Percentiles rank a stretch among this genome's conserved stretches.
Evolutionary conservation across 2,113 vertebrate species (phyloP).

Genomic region (Crotalus viridis): DNA sequence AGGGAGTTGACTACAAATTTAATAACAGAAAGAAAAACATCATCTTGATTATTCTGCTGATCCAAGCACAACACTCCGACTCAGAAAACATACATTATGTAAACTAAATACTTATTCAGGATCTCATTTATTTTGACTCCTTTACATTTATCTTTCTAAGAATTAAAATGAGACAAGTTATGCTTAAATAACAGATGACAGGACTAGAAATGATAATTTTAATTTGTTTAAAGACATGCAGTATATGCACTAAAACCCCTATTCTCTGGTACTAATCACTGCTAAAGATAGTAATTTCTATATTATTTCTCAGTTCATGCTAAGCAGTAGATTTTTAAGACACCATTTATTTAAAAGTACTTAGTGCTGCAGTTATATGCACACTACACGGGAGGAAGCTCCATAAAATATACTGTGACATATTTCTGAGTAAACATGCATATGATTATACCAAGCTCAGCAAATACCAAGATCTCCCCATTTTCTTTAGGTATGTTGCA

Average conservation of each 20-base stretch:
- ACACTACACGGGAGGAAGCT: background rate
- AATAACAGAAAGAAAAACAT: background rate
- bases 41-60: background rate
- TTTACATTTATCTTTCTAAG: background rate
- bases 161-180: conserved; percentile 11
- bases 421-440: background rate
- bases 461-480: background rate
- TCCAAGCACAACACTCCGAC: background rate
- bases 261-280: background rate
- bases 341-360: background rate
- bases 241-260: conserved; percentile 8
- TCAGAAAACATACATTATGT: background rate
- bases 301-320: conserved; percentile 26
- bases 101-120: background rate
- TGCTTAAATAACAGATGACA: conserved; percentile 5
- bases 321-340: background rate
- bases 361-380: background rate
- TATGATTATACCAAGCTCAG: background rate
- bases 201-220: conserved; percentile 4
- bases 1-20: background rate
- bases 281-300: background rate
- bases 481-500: background rate
- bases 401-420: background rate
- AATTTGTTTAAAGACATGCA: background rate
- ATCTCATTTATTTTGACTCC: conserved; percentile 11